These are phyloP conservation scores for Grallaria varia DNA, from an alignment of 2,113 vertebrate genomes.

Conservation along the genomic window DNA sequence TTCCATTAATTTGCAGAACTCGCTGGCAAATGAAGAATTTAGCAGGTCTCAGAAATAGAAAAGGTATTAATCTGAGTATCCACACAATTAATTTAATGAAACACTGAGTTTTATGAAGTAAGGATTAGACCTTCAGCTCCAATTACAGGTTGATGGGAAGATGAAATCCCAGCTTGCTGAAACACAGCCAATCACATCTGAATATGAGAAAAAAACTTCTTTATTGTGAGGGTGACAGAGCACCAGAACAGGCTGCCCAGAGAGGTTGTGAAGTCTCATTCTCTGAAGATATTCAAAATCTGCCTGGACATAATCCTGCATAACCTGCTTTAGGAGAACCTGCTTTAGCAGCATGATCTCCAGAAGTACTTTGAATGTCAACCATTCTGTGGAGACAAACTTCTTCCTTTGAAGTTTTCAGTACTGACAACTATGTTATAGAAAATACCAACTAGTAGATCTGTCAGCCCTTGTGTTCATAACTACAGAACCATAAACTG, in stretches of 20 bases:
- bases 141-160: background rate
- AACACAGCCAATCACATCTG: background rate
- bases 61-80: background rate
- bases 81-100: background rate
- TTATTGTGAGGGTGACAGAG: background rate
- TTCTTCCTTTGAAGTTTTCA: background rate
- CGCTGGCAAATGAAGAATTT: background rate
- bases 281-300: background rate
- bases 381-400: background rate
- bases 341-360: background rate
- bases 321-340: background rate
- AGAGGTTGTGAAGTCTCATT: background rate
- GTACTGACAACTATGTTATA: background rate
- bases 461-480: background rate
- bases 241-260: background rate
- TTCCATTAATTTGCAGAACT: background rate
- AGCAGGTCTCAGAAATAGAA: background rate
- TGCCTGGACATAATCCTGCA: background rate
- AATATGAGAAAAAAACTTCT: background rate
- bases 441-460: background rate
- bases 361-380: background rate
- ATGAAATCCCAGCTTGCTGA: background rate
- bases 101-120: background rate
- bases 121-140: background rate
- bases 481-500: background rate